Evolutionary conservation across 2,888 invertebrate genomes (phyloP), one percentile per base, ranked within the genome.

Genomic region (Schizotus pectinicornis): DNA sequence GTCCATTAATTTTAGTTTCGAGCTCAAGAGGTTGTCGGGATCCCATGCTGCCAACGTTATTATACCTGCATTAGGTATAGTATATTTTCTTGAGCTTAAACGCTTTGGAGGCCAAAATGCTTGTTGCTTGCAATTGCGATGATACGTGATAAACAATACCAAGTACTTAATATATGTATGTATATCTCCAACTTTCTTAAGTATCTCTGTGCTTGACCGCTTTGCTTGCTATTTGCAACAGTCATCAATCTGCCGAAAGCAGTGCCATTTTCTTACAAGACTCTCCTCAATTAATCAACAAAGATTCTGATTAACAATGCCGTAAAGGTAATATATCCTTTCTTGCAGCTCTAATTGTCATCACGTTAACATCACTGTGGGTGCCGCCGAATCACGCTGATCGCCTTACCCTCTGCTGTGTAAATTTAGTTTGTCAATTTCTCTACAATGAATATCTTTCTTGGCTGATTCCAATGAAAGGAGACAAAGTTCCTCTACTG

Each of bases 391-490:
- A 81, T 53, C 83, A 85, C 47, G 77, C 80, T 41, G 85, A 86
- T 43, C 80, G 88, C 58, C 72, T 88, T 30, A 70, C 82, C 31
- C 68, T 89, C 35, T 80, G 83, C 38, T 81, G 83, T 62, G 81
- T 86, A 39, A 86, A 85, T 70, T 80, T 89, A n/a, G 80, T 86
- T 38, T 82, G 83, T 8, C 88, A 89, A 70, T 83, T 87, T 55
- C 72, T 83, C 14, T 85, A 84, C 69, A 74, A 87, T 1, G 83
- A 84, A 41, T 84, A 86, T 73, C 76, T 88, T 9, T 83, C 84
- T 9, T 86, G 84, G 78, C 78, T 82, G 53, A 76, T 88, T 33
- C 88, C 88, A 1, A 80, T 83, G 57, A 84, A 85, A 70, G 87
- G 87, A 52, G 76, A 81, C 1, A 82, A 82, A 9, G 80, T 84